Conservation (phyloP, 2,888 invertebrate species). For the Gymnoscelis rufifasciata region DNA sequence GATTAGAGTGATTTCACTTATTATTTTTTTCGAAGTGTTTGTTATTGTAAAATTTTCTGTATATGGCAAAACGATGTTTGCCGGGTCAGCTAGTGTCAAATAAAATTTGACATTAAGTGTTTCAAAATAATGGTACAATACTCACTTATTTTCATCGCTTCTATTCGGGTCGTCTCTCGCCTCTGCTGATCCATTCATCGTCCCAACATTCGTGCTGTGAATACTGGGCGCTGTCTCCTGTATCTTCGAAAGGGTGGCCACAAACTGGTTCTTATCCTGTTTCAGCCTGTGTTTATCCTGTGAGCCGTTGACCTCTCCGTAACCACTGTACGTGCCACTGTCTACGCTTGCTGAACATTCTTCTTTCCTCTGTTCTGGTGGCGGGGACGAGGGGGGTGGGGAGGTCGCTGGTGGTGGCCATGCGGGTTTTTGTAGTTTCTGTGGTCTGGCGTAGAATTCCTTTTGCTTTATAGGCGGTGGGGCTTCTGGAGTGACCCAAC, state of each 20-base stretch:
- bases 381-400: conserved; percentile 81
- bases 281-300: conserved; percentile 61
- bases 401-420: conserved; percentile 82
- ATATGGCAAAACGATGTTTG: too few species aligned
- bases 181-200: conserved; percentile 65
- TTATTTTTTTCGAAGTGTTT: too few species aligned
- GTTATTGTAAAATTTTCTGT: too few species aligned
- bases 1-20: too few species aligned
- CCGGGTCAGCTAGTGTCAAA: too few species aligned
- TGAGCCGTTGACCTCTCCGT: conserved; percentile 67
- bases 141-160: conserved; percentile 69
- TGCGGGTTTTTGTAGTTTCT: conserved; percentile 84
- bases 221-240: conserved; percentile 78
- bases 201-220: conserved; percentile 56
- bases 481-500: conserved; percentile 76
- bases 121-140: conserved; percentile 1
- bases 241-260: conserved; percentile 81
- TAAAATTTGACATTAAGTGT: too few species aligned
- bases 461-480: conserved; percentile 79
- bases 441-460: conserved; percentile 89
- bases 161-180: conserved; percentile 52
- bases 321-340: conserved; percentile 68
- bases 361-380: conserved; percentile 70
- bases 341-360: conserved; percentile 70
- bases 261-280: conserved; percentile 73